These are phyloP conservation scores for Hyppa rectilinea DNA, from an alignment of 2,888 invertebrate genomes.

Conservation along the genomic window DNA sequence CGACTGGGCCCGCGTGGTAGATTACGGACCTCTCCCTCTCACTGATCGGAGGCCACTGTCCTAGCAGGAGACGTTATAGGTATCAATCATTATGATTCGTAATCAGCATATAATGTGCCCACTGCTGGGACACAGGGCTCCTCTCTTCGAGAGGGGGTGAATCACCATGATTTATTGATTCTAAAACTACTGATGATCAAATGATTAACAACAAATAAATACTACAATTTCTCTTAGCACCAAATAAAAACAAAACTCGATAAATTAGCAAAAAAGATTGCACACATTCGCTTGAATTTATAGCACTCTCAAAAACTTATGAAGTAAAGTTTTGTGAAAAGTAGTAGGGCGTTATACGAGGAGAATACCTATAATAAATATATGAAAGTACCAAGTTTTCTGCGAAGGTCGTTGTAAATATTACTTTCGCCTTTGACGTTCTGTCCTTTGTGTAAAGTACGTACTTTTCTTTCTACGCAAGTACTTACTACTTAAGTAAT, in stretches of 20 bases:
- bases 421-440: slow-evolving; percentile 67
- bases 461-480: slow-evolving; percentile 42
- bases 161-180: no score
- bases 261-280: slow-evolving; percentile 48
- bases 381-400: slow-evolving; percentile 66
- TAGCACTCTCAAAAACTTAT: slow-evolving; percentile 54
- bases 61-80: no score
- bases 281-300: slow-evolving; percentile 59
- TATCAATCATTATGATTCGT: no score
- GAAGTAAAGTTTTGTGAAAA: slow-evolving; percentile 56
- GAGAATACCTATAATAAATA: slow-evolving; percentile 59
- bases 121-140: no score
- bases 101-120: no score
- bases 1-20: no score
- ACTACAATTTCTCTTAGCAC: slow-evolving; percentile 4
- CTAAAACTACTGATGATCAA: neutral
- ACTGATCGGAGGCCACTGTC: no score
- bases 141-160: no score
- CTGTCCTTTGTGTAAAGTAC: slow-evolving; percentile 49
- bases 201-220: neutral
- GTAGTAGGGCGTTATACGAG: slow-evolving; percentile 38
- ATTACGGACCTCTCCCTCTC: no score
- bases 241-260: slow-evolving; percentile 21
- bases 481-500: slow-evolving; percentile 52
- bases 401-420: slow-evolving; percentile 62